Base-by-base conservation (phyloP, 2,113 vertebrate genomes). In the Glaucomys volans region DNA sequence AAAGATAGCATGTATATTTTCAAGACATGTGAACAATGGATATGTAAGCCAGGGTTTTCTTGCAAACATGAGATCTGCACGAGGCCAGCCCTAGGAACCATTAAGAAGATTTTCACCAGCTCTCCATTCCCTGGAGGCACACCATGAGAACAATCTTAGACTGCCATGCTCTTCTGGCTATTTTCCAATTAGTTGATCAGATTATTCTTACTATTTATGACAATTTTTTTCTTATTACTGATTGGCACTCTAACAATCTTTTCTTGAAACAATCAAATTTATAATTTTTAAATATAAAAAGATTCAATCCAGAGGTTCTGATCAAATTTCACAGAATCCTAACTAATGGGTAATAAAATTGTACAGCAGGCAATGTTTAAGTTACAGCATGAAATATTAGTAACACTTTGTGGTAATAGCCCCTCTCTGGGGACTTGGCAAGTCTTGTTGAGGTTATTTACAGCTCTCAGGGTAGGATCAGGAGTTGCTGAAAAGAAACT, bases 171-270 rank as follows among this genome's bases (percentile, higher is more conserved):
- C 64, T 82, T 79, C 92, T 95, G 50, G 57, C 40, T 90, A 17
- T 82, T 97, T 92, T 77, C 79, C 83, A 90, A 87, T 74, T 69
- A 28, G 16, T 81, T 94, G 62, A 95, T 54, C 67, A 95, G 52
- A 95, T 95, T 89, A 81, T n/a, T 90, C 44, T 96, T 91, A 72
- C 54, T 95, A 85, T 95, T 90, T 90, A 94, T 75, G 89, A 72
- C 54, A 88, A 11, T 42, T 91, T 97, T 95, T 96, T 82, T 90
- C 88, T 84, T 88, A 87, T 93, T 37, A 92, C 72, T 94, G 93
- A 97, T 90, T 95, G 95, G 71, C 97, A 93, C 54, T 81, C 93
- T 95, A 97, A 96, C 97, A 95, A 97, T 97, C 96, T 97, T 85
- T 95, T 57, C 90, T 75, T 86, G 59, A 71, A 90, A 94, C 87